These are phyloP conservation scores for Calephelis virginiensis DNA, from an alignment of 1,140 invertebrate genomes.

Conservation along the genomic window DNA sequence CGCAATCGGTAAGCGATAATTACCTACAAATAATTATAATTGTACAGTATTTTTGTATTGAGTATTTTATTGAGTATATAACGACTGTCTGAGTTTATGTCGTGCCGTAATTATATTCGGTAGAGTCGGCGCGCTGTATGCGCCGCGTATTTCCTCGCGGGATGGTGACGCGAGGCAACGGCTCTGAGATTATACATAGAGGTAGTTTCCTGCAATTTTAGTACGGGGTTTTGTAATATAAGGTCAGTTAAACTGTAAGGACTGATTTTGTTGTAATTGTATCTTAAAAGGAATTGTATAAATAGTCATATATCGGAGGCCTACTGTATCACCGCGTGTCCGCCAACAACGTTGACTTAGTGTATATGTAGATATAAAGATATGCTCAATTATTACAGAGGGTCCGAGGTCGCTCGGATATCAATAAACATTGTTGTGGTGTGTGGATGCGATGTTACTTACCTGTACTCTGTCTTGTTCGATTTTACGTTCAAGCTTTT, in stretches of 20 bases:
- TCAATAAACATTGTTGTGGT: slow-evolving; percentile 33
- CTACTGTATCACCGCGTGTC: slow-evolving; percentile 59
- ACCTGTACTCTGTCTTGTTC: slow-evolving; percentile 7
- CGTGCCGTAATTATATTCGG: slow-evolving; percentile 16
- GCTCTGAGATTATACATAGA: slow-evolving; percentile 70
- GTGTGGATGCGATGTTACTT: slow-evolving; percentile 15
- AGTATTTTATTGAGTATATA: slow-evolving; percentile 64
- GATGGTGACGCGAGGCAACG: slow-evolving; percentile 22
- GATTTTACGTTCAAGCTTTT: not conserved
- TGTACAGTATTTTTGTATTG: slow-evolving; percentile 78
- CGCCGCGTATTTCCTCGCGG: slow-evolving; percentile 23
- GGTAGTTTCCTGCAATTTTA: slow-evolving; percentile 68
- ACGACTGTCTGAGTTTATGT: slow-evolving; percentile 32
- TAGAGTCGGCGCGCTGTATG: slow-evolving; percentile 9
- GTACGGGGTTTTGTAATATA: slow-evolving; percentile 72
- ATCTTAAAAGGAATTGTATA: slow-evolving; percentile 73
- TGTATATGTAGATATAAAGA: slow-evolving; percentile 67
- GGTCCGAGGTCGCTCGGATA: slow-evolving; percentile 62
- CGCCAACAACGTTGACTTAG: slow-evolving; percentile 72
- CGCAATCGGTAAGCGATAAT: slow-evolving; percentile 60
- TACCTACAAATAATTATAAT: slow-evolving; percentile 66
- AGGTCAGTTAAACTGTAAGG: slow-evolving; percentile 63
- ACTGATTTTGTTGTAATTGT: slow-evolving; percentile 74
- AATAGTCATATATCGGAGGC: slow-evolving; percentile 67
- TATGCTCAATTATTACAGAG: slow-evolving; percentile 64